Conservation (phyloP, 2,888 invertebrate genomes). For the Augochlorella aurata region DNA sequence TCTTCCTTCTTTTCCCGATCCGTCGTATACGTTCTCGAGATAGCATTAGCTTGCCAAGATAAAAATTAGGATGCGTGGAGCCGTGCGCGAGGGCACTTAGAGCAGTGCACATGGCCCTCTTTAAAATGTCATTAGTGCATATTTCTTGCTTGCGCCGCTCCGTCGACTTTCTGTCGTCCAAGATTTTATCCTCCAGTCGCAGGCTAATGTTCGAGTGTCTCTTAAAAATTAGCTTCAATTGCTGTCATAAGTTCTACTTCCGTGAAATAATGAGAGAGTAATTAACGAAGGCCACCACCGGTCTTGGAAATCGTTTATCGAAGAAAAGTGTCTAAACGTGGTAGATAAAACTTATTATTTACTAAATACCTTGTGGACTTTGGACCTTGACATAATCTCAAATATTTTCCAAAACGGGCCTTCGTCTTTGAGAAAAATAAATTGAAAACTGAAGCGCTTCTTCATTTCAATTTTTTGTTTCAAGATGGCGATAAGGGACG, state of each 20-base stretch:
- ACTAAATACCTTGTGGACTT: too few relatives aligned
- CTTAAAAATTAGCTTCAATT: background rate
- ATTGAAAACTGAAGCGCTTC: too few relatives aligned
- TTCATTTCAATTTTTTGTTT: too few relatives aligned
- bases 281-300: background rate
- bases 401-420: too few relatives aligned
- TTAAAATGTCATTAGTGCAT: constrained; percentile 52
- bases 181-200: constrained; percentile 4
- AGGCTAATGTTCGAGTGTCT: background rate
- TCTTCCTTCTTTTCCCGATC: background rate
- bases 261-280: background rate
- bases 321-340: too few relatives aligned
- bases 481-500: too few relatives aligned
- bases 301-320: too few relatives aligned
- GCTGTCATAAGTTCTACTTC: background rate
- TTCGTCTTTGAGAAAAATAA: too few relatives aligned
- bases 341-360: too few relatives aligned
- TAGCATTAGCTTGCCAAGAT: constrained; percentile 37
- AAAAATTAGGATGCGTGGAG: constrained; percentile 28
- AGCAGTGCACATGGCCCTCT: constrained; percentile 41
- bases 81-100: constrained; percentile 28
- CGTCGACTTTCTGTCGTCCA: background rate
- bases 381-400: too few relatives aligned
- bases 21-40: constrained; percentile 17
- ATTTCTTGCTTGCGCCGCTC: constrained; percentile 26